These are phyloP conservation scores for Illadopsis cleaveri DNA, from an alignment of 2,113 vertebrate genomes.

Conservation along the genomic window DNA sequence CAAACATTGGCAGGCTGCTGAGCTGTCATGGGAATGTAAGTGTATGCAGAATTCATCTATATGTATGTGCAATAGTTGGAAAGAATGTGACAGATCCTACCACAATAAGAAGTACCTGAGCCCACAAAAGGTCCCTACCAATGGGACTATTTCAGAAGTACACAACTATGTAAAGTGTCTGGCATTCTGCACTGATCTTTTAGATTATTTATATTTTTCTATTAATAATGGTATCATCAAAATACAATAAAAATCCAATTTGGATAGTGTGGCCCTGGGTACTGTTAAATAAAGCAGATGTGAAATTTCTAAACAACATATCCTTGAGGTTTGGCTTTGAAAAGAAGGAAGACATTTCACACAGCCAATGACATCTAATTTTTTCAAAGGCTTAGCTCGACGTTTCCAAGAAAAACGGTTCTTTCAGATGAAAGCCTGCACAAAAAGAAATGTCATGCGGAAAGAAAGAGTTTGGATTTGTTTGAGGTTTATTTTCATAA, in stretches of 20 bases:
- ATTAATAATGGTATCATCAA: background rate
- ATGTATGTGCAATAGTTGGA: background rate
- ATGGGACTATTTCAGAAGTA: background rate
- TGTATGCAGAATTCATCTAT: background rate
- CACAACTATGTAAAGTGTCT: background rate
- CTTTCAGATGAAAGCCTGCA: constrained; percentile 48
- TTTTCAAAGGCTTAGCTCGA: constrained; percentile 50
- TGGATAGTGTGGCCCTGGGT: background rate
- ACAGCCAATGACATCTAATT: background rate
- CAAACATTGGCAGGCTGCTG: background rate
- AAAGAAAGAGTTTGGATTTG: background rate
- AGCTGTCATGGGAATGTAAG: background rate
- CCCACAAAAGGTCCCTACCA: background rate
- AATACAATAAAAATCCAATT: background rate
- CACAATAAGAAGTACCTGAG: background rate
- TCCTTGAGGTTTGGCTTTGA: constrained; percentile 17
- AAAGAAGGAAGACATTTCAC: constrained; percentile 7
- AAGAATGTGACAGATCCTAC: background rate
- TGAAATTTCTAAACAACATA: constrained; percentile 20
- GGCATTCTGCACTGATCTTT: background rate
- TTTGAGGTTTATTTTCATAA: constrained; percentile 1
- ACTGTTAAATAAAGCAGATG: constrained; percentile 21
- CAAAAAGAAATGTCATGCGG: constrained; percentile 16
- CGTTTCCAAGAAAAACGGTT: constrained; percentile 47
- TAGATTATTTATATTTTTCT: background rate